phyloP scores from a whole-genome alignment of 2,888 invertebrate genomes.

The Oxyteleia sp. region DNA sequence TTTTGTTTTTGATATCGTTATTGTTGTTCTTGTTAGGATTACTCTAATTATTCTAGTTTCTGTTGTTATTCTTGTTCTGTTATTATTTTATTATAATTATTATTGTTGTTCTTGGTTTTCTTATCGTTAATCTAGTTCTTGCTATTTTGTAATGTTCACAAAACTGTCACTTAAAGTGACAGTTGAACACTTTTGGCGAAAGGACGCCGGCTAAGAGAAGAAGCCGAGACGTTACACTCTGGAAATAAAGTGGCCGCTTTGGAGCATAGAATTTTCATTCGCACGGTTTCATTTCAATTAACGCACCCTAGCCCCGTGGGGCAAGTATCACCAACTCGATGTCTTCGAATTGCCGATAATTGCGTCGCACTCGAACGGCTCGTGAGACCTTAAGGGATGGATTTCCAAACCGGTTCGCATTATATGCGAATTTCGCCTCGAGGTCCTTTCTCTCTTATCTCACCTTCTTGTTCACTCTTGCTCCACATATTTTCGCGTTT shows the following conservation, averaged over 20 bases:
- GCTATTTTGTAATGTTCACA: background rate
- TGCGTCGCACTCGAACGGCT: slow-evolving; percentile 80
- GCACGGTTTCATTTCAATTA: slow-evolving; percentile 87
- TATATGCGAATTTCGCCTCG: slow-evolving; percentile 77
- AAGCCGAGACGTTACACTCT: slow-evolving; percentile 79
- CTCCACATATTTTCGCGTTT: slow-evolving; percentile 64
- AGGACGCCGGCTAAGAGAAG: slow-evolving; percentile 47
- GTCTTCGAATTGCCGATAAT: slow-evolving; percentile 83
- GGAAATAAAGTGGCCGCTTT: slow-evolving; percentile 77
- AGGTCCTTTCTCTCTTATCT: slow-evolving; percentile 72
- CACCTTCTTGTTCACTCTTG: slow-evolving; percentile 63
- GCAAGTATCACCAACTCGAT: slow-evolving; percentile 79
- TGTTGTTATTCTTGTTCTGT: too few relatives aligned
- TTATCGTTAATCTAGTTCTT: too few relatives aligned
- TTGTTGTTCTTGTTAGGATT: too few relatives aligned
- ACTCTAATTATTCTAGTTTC: too few relatives aligned
- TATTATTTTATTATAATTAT: background rate
- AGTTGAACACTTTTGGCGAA: slow-evolving; percentile 23
- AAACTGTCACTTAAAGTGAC: background rate
- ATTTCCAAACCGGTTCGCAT: slow-evolving; percentile 84
- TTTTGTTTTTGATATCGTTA: too few relatives aligned
- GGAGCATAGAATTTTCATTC: slow-evolving; percentile 85
- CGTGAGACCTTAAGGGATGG: slow-evolving; percentile 82
- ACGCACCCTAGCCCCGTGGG: slow-evolving; percentile 82
- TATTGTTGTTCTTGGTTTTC: too few relatives aligned